Percentiles rank a stretch among this genome's conserved stretches.
phyloP scores from a whole-genome alignment of 2,113 vertebrate genomes.

The Hepsetus odoe region DNA sequence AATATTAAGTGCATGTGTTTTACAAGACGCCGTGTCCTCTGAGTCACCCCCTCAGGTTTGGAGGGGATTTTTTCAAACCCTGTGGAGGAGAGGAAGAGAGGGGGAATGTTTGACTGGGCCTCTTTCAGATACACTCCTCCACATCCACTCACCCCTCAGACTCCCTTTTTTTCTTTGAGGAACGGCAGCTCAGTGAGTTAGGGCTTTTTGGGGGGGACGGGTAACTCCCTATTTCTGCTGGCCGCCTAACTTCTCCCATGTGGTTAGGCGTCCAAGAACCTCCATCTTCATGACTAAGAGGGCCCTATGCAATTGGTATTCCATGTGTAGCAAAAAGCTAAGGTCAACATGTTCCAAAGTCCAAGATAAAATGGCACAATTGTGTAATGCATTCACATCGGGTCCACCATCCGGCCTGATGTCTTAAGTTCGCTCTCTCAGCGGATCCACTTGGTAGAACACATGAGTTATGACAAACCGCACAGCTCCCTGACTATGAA shows the following conservation, averaged over 20 bases:
- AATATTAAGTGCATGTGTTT: slow-evolving; percentile 99
- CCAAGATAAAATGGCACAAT: slow-evolving; percentile 7
- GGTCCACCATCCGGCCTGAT: background rate
- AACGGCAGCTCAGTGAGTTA: slow-evolving; percentile 36
- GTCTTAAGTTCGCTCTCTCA: background rate
- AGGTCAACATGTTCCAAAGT: background rate
- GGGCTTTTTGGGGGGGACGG: slow-evolving; percentile 6
- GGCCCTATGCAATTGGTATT: slow-evolving; percentile 26
- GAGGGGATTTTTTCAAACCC: slow-evolving; percentile 75
- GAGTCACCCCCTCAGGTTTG: slow-evolving; percentile 79
- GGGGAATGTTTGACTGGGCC: slow-evolving; percentile 35
- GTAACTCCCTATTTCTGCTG: slow-evolving; percentile 43
- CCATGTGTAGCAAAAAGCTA: slow-evolving; percentile 16
- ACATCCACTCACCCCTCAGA: slow-evolving; percentile 29
- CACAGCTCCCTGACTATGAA: slow-evolving; percentile 59
- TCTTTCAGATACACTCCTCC: slow-evolving; percentile 40
- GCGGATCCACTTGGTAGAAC: background rate
- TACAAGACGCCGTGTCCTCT: slow-evolving; percentile 93
- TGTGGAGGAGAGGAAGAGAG: slow-evolving; percentile 49
- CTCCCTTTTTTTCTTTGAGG: slow-evolving; percentile 32
- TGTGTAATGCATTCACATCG: background rate
- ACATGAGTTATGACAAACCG: slow-evolving; percentile 43
- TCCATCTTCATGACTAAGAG: slow-evolving; percentile 34
- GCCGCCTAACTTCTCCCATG: slow-evolving; percentile 37
- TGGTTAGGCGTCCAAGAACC: slow-evolving; percentile 29